Percentiles rank a stretch among this genome's conserved stretches.
Evolutionary conservation across 2,113 vertebrate species (phyloP).

Genomic region (Cyphomyrus plagiostoma): DNA sequence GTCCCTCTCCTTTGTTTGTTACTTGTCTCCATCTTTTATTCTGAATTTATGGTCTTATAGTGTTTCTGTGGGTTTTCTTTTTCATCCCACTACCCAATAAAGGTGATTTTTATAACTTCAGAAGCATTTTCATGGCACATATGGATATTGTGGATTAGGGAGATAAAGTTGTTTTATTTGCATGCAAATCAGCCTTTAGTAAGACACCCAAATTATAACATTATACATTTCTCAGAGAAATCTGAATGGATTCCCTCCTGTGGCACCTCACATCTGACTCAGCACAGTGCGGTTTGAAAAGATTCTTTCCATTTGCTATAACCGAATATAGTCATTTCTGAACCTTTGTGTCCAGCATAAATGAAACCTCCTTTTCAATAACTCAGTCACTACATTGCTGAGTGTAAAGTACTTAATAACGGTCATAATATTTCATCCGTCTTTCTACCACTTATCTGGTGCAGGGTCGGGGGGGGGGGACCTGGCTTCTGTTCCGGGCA

Average conservation of each 20-base stretch:
- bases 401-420: not conserved
- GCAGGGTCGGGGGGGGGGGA: not conserved
- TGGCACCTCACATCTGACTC: not conserved
- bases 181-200: conserved; percentile 42
- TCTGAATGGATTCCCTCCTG: not conserved
- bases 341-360: not conserved
- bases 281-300: not conserved
- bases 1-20: conserved; percentile 41
- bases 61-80: conserved; percentile 44
- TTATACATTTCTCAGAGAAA: not conserved
- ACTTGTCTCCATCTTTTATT: conserved; percentile 31
- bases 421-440: not conserved
- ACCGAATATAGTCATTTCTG: not conserved
- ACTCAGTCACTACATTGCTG: not conserved
- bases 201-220: conserved; percentile 36
- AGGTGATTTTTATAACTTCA: conserved; percentile 11
- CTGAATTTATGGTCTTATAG: conserved; percentile 36
- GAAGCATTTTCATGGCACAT: conserved; percentile 33
- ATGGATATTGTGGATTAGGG: conserved; percentile 46
- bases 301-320: conserved; percentile 2
- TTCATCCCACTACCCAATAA: not conserved
- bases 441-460: not conserved
- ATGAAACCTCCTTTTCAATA: not conserved
- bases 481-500: not conserved
- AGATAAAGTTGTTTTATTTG: conserved; percentile 53